Base-by-base conservation (phyloP, 2,113 vertebrate genomes). In the Chionodraco myersi region DNA sequence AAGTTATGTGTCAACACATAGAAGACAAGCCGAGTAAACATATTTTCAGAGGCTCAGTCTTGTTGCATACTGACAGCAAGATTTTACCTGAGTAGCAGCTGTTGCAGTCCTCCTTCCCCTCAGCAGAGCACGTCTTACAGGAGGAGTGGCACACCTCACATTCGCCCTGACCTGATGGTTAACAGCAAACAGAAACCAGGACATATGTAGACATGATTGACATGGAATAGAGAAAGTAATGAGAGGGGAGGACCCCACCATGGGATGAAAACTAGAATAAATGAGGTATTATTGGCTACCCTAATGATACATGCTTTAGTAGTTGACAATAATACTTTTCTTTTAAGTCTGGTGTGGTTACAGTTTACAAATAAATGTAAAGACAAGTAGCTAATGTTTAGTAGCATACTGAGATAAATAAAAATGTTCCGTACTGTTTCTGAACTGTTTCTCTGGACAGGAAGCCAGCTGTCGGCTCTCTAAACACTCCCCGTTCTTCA, bases 11-110 rank as follows among this genome's bases (percentile, higher is more conserved):
- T 34, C 6, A 41, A 58, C 58, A 72, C 26, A 73, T 47, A 5
- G 26, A 58, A 77, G 18, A 54, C 45, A 75, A 65, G 18, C 5
- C 45, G 1, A 10, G 16, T 16, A 10, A 70, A 72, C 26, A 15
- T 18, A 41, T 6, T 75, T 70, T 62, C 26, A 61, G 10, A 54
- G 12, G 13, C 9, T 59, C 2, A 51, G 3, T 62, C 2, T 15
- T 16, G 14, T 14, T 6, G 10, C 26, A 57, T 11, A 23, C 10
- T 47, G 7, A 67, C 49, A 76, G 9, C 34, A 34, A 7, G 23
- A 11, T 5, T 45, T 69, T 86, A 99, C 97, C 96, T 94, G 91
- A 18, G 3, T 21, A 21, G 91, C 98, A 99, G 0, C 95, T 95
- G 69, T 92, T 94, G 74, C 97, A 99, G 15, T 86, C 6, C 0